phyloP scores from a whole-genome alignment of 2,888 invertebrate species.

The Ophion slaviceki region DNA sequence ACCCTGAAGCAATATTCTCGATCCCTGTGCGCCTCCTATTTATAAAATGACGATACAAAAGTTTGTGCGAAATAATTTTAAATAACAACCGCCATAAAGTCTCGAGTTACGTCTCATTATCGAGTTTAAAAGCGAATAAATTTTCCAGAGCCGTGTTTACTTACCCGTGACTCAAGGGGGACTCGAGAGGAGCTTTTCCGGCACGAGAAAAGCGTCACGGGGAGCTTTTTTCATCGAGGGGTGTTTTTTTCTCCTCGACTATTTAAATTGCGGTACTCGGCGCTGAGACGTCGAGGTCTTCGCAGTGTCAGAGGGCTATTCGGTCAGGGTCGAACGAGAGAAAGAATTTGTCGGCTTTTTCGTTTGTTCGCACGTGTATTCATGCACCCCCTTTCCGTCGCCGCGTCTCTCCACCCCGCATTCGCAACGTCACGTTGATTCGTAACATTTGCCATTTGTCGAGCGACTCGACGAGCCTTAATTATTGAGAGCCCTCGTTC shows the following conservation, averaged over 20 bases:
- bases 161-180: neutral
- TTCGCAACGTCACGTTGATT: neutral
- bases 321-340: conserved; percentile 52
- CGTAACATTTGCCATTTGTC: conserved; percentile 26
- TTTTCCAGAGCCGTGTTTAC: neutral
- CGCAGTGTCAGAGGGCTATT: conserved; percentile 33
- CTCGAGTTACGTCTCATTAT: neutral
- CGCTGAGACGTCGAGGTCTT: conserved; percentile 26
- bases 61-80: neutral
- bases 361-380: neutral
- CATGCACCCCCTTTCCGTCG: neutral
- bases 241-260: conserved; percentile 20
- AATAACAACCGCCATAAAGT: neutral
- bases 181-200: neutral
- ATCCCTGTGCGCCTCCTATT: neutral
- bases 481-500: conserved; percentile 45
- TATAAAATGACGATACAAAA: neutral
- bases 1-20: too few relatives aligned
- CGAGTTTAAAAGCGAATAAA: neutral
- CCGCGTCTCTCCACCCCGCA: neutral
- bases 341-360: conserved; percentile 38
- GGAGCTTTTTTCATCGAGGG: neutral
- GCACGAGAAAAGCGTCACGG: neutral
- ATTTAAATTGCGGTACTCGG: conserved; percentile 41
- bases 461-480: conserved; percentile 19